Base-by-base conservation (phyloP, 2,797 vertebrate species). In the Buceros bicornis region DNA sequence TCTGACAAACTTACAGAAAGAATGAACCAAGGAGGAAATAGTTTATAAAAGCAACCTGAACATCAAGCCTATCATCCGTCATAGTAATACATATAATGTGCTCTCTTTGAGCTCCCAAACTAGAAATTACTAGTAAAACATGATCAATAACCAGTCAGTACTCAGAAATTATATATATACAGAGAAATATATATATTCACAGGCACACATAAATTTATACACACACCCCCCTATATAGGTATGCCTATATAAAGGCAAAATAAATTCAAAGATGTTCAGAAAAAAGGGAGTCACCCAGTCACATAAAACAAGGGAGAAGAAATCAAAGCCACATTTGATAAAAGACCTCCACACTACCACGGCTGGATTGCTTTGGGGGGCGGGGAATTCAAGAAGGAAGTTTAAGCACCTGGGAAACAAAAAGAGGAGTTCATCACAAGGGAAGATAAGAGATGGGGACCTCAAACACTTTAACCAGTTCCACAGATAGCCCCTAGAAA, bases 121-220 rank as follows among this genome's bases (percentile, higher is more conserved):
- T 61, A 67, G 37, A 78, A 91, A 79, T 76, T 17, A 69, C 91
- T 80, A 87, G 26, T 80, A 56, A 90, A 92, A 82, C 73, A 53
- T 19, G 29, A 91, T 60, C 84, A 94, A 87, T 82, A 74, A 0
- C 0, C 7, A 82, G 70, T 53, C 60, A 89, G 58, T 57, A 61
- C 37, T 65, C 57, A 48, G 8, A 60, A 72, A 14, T 67, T 60
- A 18, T 53, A 17, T 45, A 64, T 47, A 85, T 15, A 62, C 2
- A 70, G 1, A 81, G n/a, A 74, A 24, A 22, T 16, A 25, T 47
- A n/a, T n/a, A n/a, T n/a, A n/a, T n/a, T n/a, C n/a, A n/a, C n/a
- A n/a, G n/a, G n/a, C n/a, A n/a, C n/a, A n/a, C n/a, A n/a, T n/a
- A n/a, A n/a, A n/a, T n/a, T n/a, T n/a, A n/a, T n/a, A n/a, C 0